Percentiles rank a stretch among this genome's conserved stretches.
Conservation (phyloP, 1,140 invertebrate species). For the Trachelipus rathkii region DNA sequence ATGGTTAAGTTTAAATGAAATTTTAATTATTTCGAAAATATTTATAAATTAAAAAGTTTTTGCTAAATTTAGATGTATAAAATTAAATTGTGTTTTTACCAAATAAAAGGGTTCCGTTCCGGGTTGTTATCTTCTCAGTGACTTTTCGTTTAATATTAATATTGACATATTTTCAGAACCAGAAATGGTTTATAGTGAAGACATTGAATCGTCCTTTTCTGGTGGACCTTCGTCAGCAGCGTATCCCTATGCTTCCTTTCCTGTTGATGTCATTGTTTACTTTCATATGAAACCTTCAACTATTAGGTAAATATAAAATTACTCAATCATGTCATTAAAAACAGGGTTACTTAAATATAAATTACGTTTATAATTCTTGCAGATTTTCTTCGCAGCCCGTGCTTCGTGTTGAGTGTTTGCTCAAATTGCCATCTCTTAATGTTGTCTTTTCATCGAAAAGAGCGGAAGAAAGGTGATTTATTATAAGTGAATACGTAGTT, state of each 20-base stretch:
- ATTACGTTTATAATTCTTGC: conserved; percentile 54
- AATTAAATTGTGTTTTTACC: no score
- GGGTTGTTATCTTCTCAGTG: no score
- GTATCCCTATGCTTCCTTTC: conserved; percentile 66
- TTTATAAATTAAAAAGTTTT: no score
- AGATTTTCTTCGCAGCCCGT: conserved; percentile 92
- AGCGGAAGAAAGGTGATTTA: conserved; percentile 58
- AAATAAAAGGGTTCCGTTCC: no score
- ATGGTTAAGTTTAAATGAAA: no score
- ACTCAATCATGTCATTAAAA: background rate
- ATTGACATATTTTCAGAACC: conserved; percentile 21
- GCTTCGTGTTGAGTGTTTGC: conserved; percentile 91
- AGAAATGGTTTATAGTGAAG: conserved; percentile 37
- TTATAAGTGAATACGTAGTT: no score
- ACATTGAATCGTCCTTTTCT: conserved; percentile 30
- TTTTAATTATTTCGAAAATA: no score
- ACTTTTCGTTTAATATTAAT: no score
- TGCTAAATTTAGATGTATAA: no score
- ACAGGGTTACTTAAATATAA: no score
- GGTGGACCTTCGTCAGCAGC: conserved; percentile 47
- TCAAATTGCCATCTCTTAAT: conserved; percentile 91
- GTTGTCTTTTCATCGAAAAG: conserved; percentile 87
- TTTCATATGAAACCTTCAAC: conserved; percentile 96
- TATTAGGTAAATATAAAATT: conserved; percentile 28
- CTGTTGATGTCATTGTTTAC: conserved; percentile 97